phyloP scores from a whole-genome alignment of 2,888 invertebrate genomes.

The Argyresthia albistria region DNA sequence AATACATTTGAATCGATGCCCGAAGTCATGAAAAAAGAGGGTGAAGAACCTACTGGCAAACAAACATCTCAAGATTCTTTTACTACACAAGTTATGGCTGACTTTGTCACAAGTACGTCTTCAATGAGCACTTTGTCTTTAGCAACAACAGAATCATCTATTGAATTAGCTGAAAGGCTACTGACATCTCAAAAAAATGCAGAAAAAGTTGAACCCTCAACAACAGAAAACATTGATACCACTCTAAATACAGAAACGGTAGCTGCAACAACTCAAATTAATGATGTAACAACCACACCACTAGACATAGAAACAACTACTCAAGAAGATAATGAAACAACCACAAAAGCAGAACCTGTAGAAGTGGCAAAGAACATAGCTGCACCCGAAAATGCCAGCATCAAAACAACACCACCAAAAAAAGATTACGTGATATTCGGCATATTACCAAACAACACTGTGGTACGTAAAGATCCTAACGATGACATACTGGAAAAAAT shows the following conservation, averaged over 20 bases:
- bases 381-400: slow-evolving; percentile 16
- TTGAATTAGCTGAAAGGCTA: background rate
- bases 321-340: slow-evolving; percentile 16
- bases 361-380: slow-evolving; percentile 24
- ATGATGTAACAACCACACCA: background rate
- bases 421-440: slow-evolving; percentile 83
- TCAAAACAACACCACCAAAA: slow-evolving; percentile 52
- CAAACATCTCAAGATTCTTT: no score
- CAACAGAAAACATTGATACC: background rate
- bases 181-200: background rate
- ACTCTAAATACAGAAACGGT: background rate
- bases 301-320: slow-evolving; percentile 16
- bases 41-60: no score
- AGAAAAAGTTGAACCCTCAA: background rate
- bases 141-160: slow-evolving; percentile 17
- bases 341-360: slow-evolving; percentile 17
- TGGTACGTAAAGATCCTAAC: slow-evolving; percentile 82
- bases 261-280: background rate
- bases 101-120: background rate
- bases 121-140: slow-evolving; percentile 19
- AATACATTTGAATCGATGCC: no score
- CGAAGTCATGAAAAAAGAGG: no score
- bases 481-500: slow-evolving; percentile 76
- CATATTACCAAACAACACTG: slow-evolving; percentile 83
- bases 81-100: no score